phyloP scores from a whole-genome alignment of 2,888 invertebrate species.

The Epinotia demarniana region DNA sequence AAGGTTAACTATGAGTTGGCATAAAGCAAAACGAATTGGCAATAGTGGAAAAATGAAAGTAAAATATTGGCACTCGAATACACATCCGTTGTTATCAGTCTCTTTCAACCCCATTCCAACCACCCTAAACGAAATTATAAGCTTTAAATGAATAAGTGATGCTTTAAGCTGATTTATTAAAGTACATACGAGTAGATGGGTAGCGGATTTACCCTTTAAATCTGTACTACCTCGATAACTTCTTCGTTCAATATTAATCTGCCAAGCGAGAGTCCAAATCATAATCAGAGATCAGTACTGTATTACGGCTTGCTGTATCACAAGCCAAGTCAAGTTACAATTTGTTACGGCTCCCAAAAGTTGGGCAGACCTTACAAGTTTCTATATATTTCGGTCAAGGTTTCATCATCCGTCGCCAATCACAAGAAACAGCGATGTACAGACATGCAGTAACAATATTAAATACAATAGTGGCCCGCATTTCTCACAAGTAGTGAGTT shows the following conservation, averaged over 20 bases:
- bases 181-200: constrained; percentile 9
- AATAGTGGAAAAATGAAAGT: constrained; percentile 4
- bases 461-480: constrained; percentile 11
- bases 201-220: constrained; percentile 7
- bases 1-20: neutral
- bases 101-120: constrained; percentile 24
- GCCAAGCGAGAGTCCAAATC: constrained; percentile 1
- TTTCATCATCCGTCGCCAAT: constrained; percentile 15
- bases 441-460: constrained; percentile 11
- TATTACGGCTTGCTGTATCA: neutral
- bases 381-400: constrained; percentile 3
- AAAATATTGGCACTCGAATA: constrained; percentile 35
- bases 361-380: neutral
- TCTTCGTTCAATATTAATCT: neutral
- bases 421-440: constrained; percentile 24
- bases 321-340: constrained; percentile 17
- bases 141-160: constrained; percentile 9
- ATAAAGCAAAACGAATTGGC: constrained; percentile 5
- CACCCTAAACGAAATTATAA: constrained; percentile 14
- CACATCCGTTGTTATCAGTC: constrained; percentile 31
- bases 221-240: neutral
- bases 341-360: neutral
- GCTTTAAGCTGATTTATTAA: constrained; percentile 12
- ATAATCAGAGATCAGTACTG: constrained; percentile 17
- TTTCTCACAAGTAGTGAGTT: neutral